Base-by-base conservation (phyloP, 1,140 invertebrate species). In the Lithobius niger region DNA sequence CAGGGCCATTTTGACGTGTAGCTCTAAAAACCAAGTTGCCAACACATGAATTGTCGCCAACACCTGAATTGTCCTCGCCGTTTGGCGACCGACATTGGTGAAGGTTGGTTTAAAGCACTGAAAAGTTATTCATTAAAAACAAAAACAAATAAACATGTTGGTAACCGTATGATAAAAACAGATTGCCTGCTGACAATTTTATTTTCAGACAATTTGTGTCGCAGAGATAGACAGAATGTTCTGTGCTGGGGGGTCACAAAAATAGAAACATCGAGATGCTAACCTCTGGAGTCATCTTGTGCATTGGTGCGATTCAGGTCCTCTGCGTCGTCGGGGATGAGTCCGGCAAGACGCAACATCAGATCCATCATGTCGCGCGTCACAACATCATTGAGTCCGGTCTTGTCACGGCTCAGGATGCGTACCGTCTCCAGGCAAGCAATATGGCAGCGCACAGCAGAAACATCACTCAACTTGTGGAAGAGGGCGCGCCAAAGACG, bases 321-420 rank as follows among this genome's bases (percentile, higher is more conserved):
- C 57, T 67, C 67, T n/a, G n/a, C n/a, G 55, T 65, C 62, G 44
- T 65, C 63, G 19, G 62, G 56, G n/a, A 66, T 57, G 2, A 86
- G 68, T 27, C 77, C 77, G 22, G 83, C 80, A 64, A 79, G 73
- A 57, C 77, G 68, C 47, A 88, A 71, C 51, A 90, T 68, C 15
- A 73, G 70, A 58, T 77, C 71, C 44, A 88, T 69, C 73, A 78
- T 79, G 60, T 83, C 77, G 42, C 78, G 74, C 63, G 77, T 80
- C 42, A 86, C 74, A 28, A 87, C 66, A 60, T 79, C 75, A 60
- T 84, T 76, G n/a, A 89, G 69, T 54, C 79, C 74, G 31, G 72
- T 73, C 72, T 86, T 86, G 58, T 90, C 86, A 28, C 88, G 79
- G 42, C 62, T 66, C 16, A 69, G 55, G 24, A 69, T 67, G 36